These are phyloP conservation scores for Umimayanthus chanpuru DNA, from an alignment of 92 coral and sea anemone genomes.

Conservation along the genomic window DNA sequence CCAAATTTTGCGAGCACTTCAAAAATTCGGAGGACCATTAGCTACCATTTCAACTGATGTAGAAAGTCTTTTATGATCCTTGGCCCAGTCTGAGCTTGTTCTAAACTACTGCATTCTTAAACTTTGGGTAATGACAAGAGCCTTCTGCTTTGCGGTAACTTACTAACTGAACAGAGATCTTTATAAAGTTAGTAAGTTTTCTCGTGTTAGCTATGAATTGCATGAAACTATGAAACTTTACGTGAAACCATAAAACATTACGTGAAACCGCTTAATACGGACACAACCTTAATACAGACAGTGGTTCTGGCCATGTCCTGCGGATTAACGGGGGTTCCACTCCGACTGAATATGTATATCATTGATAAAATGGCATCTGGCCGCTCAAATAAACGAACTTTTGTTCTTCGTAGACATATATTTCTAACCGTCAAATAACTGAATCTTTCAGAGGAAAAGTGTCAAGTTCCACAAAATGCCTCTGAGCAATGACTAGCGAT, in stretches of 20 bases:
- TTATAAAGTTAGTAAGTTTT: no score
- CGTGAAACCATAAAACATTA: neutral
- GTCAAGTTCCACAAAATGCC: neutral
- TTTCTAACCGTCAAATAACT: no score
- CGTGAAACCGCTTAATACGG: slow-evolving; percentile 3
- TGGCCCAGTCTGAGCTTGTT: no score
- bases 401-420: neutral
- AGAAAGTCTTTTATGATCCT: no score
- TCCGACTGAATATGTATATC: neutral
- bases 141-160: no score
- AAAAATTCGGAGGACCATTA: no score
- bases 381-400: neutral
- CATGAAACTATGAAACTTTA: neutral
- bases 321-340: neutral
- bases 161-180: no score
- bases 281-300: neutral
- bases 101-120: no score
- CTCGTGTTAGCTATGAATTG: neutral
- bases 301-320: neutral
- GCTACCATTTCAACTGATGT: no score
- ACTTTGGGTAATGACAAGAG: no score
- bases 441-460: neutral
- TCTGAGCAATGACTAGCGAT: neutral
- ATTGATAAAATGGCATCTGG: no score
- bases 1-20: no score